Evolutionary conservation across 2,888 invertebrate genomes (phyloP).

Genomic region (Rhingia campestris): DNA sequence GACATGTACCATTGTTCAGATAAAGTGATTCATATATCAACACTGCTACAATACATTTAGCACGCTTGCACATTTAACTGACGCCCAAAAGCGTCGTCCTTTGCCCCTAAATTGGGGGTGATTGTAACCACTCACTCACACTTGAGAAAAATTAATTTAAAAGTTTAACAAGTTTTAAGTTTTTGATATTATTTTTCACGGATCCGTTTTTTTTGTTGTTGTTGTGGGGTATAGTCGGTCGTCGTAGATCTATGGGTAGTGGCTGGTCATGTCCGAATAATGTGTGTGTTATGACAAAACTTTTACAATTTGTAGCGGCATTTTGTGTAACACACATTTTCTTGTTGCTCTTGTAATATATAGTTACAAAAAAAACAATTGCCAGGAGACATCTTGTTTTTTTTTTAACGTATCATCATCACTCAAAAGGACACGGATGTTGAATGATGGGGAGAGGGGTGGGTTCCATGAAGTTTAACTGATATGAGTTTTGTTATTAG

Average conservation of each 20-base stretch:
- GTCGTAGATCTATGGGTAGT: neutral
- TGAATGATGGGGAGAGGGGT: neutral
- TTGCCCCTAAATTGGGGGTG: neutral
- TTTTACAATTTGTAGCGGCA: conserved; percentile 70
- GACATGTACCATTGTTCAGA: conserved; percentile 49
- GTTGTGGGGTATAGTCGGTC: neutral
- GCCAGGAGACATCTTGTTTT: neutral
- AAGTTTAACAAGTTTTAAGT: conserved; percentile 73
- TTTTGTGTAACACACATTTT: conserved; percentile 45
- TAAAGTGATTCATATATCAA: conserved; percentile 42
- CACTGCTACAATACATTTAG: neutral
- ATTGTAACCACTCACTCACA: neutral
- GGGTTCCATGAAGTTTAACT: neutral
- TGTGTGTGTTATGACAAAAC: conserved; percentile 62
- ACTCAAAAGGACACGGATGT: conserved; percentile 3
- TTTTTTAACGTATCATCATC: conserved; percentile 3
- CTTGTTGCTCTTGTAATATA: conserved; percentile 36
- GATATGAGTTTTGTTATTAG: conserved; percentile 68
- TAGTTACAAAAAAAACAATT: conserved; percentile 13
- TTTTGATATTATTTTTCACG: conserved; percentile 55
- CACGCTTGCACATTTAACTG: neutral
- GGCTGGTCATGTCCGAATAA: conserved; percentile 17
- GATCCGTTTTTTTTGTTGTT: neutral
- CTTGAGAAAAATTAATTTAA: conserved; percentile 72
- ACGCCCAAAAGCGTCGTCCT: neutral